These are phyloP conservation scores for Nothocercus nigrocapillus DNA, from an alignment of 2,113 vertebrate species.

Conservation along the genomic window DNA sequence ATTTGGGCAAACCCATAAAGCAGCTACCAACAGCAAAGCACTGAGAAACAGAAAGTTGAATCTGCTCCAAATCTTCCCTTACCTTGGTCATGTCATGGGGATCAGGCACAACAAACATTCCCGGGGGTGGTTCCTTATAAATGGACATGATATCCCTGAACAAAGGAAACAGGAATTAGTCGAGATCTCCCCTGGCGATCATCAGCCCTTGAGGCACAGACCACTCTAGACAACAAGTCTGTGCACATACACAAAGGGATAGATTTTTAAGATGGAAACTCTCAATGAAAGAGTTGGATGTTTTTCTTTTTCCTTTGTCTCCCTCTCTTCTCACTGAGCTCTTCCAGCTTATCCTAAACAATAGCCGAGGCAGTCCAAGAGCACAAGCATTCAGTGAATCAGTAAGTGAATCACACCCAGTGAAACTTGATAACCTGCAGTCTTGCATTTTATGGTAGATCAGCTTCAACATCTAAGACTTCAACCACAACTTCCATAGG, in stretches of 20 bases:
- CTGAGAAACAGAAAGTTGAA: not conserved
- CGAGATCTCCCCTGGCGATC: not conserved
- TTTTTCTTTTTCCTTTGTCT: not conserved
- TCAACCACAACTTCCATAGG: not conserved
- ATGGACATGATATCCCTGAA: constrained; percentile 98
- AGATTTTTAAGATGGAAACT: not conserved
- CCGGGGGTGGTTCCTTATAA: constrained; percentile 97
- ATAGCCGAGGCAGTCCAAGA: accelerated
- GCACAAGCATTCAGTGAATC: not conserved
- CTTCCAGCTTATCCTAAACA: accelerated
- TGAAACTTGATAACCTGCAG: accelerated
- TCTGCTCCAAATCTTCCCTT: constrained; percentile 28
- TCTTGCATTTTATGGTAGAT: accelerated
- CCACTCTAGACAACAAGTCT: not conserved
- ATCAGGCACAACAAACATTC: constrained; percentile 99
- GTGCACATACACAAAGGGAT: not conserved
- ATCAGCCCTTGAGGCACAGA: not conserved
- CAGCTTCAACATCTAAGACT: not conserved
- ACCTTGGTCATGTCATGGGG: constrained; percentile 99
- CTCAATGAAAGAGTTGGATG: not conserved
- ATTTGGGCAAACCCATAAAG: not conserved
- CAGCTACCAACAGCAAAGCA: not conserved
- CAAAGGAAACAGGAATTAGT: constrained; percentile 31
- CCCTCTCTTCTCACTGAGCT: not conserved
- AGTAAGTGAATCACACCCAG: not conserved